Percentiles rank a stretch among this genome's conserved stretches.
phyloP scores from a whole-genome alignment of 2,888 invertebrate species.

The Trissolcus brochymenae region DNA sequence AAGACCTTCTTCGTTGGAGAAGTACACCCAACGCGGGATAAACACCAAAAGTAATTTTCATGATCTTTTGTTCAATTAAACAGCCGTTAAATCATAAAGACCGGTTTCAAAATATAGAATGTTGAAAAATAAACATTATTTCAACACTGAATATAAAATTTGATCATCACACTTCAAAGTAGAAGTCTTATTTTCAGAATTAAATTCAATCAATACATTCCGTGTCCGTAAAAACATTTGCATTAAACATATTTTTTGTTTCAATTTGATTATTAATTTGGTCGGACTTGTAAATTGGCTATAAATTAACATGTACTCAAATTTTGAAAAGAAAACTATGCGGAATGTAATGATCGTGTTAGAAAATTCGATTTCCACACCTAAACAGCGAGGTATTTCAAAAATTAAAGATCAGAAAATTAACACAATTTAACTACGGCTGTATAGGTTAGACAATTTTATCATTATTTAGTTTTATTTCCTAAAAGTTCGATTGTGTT shows the following conservation, averaged over 20 bases:
- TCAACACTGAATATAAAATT: background rate
- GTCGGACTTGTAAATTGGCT: too few relatives aligned
- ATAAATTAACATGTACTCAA: background rate
- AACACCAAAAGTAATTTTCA: conserved; percentile 42
- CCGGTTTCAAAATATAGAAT: conserved; percentile 1
- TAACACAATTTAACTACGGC: conserved; percentile 24
- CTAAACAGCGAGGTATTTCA: background rate
- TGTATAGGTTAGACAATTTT: conserved; percentile 42
- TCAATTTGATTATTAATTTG: too few relatives aligned
- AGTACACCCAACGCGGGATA: conserved; percentile 63
- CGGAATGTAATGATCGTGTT: conserved; percentile 22
- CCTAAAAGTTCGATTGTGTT: conserved; percentile 30
- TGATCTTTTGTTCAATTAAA: conserved; percentile 22
- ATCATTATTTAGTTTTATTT: conserved; percentile 46
- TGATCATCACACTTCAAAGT: background rate
- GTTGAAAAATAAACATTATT: background rate
- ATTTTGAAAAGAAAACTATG: background rate
- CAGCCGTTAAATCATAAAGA: conserved; percentile 24
- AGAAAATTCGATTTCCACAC: conserved; percentile 34
- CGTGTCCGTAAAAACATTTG: background rate
- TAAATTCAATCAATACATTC: conserved; percentile 20
- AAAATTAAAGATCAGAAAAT: conserved; percentile 2
- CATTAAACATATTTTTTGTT: background rate
- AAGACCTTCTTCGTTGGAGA: conserved; percentile 61
- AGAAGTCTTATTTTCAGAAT: conserved; percentile 8